Evolutionary conservation across 2,113 vertebrate species (phyloP).

Genomic region (Penelope pileata): DNA sequence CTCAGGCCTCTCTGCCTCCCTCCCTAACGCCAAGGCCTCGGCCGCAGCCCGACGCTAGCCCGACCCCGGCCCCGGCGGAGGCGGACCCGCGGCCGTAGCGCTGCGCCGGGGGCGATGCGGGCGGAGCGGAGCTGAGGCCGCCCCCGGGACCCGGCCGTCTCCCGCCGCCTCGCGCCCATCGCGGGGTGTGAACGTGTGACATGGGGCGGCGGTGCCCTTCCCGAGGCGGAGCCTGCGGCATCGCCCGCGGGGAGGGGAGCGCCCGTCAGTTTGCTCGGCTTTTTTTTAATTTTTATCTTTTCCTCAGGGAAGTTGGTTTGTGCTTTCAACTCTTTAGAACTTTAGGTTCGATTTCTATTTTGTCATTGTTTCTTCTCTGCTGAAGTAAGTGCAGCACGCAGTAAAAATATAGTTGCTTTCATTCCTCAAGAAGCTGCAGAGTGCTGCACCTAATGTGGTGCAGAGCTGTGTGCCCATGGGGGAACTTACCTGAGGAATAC

Average conservation of each 20-base stretch:
- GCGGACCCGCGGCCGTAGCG: not conserved
- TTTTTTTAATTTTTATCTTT: not conserved
- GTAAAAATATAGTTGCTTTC: accelerated
- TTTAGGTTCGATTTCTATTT: not conserved
- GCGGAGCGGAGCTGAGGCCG: not conserved
- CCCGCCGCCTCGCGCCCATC: not conserved
- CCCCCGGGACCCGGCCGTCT: not conserved
- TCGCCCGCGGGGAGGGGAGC: not conserved
- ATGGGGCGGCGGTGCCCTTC: not conserved
- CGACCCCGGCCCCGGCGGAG: too few relatives aligned
- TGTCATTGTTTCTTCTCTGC: not conserved
- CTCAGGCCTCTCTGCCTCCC: not conserved
- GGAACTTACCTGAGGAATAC: not conserved
- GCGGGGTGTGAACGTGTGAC: not conserved
- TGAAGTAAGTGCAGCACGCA: not conserved
- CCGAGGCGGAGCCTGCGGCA: conserved; percentile 23
- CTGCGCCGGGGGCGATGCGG: not conserved
- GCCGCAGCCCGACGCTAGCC: not conserved
- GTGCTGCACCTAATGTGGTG: accelerated
- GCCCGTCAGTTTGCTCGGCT: not conserved
- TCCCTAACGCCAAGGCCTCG: not conserved
- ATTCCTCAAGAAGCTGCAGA: not conserved
- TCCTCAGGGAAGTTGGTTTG: not conserved
- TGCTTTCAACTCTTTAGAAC: not conserved
- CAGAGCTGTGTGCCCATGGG: not conserved